These are phyloP conservation scores for Drosophila willistoni DNA, from an alignment of 1,140 invertebrate species.

Conservation along the genomic window DNA sequence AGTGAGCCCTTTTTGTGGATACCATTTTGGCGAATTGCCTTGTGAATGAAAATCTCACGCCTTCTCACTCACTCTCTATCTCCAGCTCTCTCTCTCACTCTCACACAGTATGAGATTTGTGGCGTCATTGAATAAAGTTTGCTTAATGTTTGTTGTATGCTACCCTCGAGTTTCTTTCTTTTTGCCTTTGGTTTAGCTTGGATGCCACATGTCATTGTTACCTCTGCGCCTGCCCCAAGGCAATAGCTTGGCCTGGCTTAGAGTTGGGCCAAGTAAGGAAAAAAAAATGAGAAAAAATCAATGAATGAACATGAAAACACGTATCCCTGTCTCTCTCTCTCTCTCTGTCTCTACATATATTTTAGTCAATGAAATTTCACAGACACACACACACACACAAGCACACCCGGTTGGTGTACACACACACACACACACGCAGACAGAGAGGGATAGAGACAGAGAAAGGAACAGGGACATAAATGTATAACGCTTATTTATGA, in stretches of 20 bases:
- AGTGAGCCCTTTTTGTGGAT: constrained; percentile 56
- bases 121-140: constrained; percentile 61
- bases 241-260: constrained; percentile 12
- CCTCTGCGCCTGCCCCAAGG: constrained; percentile 28
- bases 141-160: constrained; percentile 31
- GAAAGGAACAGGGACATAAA: neutral
- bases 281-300: constrained; percentile 48
- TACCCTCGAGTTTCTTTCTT: constrained; percentile 44
- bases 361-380: constrained; percentile 51
- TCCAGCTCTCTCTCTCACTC: constrained; percentile 25
- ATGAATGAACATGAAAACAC: constrained; percentile 60
- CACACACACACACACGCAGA: constrained; percentile 2
- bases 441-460: too few species aligned
- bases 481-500: neutral
- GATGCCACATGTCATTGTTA: constrained; percentile 16
- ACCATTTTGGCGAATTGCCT: constrained; percentile 59
- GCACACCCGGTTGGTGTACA: neutral
- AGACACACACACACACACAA: constrained; percentile 15
- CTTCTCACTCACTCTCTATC: too few species aligned
- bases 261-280: constrained; percentile 8
- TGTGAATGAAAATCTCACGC: constrained; percentile 69
- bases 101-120: constrained; percentile 29
- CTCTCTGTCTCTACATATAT: constrained; percentile 27
- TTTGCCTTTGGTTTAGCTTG: too few species aligned
- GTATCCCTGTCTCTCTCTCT: constrained; percentile 21